A percentile compares a stretch with the other conserved stretches of the same genome.
Evolutionary conservation across 1,140 invertebrate species (phyloP).

Genomic region (Pachypsylla venusta): DNA sequence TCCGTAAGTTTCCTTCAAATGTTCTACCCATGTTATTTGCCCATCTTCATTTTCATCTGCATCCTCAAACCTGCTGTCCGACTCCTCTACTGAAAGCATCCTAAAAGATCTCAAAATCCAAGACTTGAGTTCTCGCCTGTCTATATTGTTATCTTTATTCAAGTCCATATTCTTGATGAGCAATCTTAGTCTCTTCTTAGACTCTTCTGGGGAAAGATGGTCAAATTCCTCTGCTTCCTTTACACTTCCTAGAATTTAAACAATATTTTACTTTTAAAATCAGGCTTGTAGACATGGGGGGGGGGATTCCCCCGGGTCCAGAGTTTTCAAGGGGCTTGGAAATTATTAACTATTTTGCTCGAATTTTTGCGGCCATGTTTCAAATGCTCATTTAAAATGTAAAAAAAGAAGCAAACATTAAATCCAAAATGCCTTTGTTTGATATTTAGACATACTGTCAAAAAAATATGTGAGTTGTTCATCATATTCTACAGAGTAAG

Average conservation of each 20-base stretch:
- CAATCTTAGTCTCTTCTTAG: slow-evolving; percentile 58
- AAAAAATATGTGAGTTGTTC: too few species aligned
- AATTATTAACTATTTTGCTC: too few species aligned
- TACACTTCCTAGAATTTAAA: slow-evolving; percentile 62
- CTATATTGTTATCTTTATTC: slow-evolving; percentile 59
- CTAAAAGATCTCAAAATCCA: slow-evolving; percentile 92
- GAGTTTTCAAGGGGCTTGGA: too few species aligned
- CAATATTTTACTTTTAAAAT: too few species aligned
- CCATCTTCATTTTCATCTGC: slow-evolving; percentile 72
- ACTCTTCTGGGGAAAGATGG: slow-evolving; percentile 68
- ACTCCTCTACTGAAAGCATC: slow-evolving; percentile 75
- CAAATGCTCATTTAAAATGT: too few species aligned
- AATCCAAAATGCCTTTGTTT: too few species aligned
- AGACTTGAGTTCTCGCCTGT: slow-evolving; percentile 65
- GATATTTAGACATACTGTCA: too few species aligned
- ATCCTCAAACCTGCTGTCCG: slow-evolving; percentile 69
- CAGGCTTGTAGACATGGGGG: too few species aligned
- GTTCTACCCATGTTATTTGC: slow-evolving; percentile 73
- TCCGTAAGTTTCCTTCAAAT: slow-evolving; percentile 66
- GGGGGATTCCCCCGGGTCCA: too few species aligned
- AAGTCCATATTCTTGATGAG: slow-evolving; percentile 83
- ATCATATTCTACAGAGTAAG: too few species aligned
- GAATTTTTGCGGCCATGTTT: too few species aligned
- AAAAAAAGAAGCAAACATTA: too few species aligned
- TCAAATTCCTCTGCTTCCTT: slow-evolving; percentile 90